Percentiles rank a stretch among this genome's conserved stretches.
These are phyloP conservation scores for Hippoglossus stenolepis DNA, from an alignment of 2,113 vertebrate genomes.

Conservation along the genomic window DNA sequence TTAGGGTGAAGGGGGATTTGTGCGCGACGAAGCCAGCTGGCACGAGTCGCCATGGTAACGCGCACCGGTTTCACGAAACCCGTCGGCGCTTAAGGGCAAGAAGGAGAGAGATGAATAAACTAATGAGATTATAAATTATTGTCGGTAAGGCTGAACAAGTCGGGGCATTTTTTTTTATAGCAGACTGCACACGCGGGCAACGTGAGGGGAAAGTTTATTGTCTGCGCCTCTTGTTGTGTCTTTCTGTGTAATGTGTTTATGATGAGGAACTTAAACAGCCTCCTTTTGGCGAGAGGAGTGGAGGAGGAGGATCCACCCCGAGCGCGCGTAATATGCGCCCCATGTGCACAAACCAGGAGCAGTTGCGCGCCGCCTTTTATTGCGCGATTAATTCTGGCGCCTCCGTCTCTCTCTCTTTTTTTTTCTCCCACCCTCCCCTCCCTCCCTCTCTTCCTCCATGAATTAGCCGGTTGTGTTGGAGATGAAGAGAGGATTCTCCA, in stretches of 20 bases:
- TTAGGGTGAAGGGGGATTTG: not conserved
- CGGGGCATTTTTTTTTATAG: slow-evolving; percentile 32
- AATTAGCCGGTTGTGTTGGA: slow-evolving; percentile 74
- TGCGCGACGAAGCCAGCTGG: slow-evolving; percentile 71
- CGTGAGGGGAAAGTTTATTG: slow-evolving; percentile 73
- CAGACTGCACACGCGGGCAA: slow-evolving; percentile 52
- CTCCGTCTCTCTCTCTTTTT: not conserved
- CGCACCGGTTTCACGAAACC: slow-evolving; percentile 72
- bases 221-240: slow-evolving; percentile 45
- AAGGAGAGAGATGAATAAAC: slow-evolving; percentile 72
- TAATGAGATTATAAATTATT: slow-evolving; percentile 78
- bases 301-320: slow-evolving; percentile 20
- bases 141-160: slow-evolving; percentile 68
- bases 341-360: slow-evolving; percentile 37
- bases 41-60: slow-evolving; percentile 79
- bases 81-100: slow-evolving; percentile 73
- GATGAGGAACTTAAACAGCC: slow-evolving; percentile 20
- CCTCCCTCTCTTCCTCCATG: slow-evolving; percentile 22
- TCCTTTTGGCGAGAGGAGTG: not conserved
- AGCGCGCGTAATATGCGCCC: slow-evolving; percentile 26
- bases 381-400: slow-evolving; percentile 60
- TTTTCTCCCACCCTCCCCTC: not conserved
- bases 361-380: slow-evolving; percentile 49
- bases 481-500: slow-evolving; percentile 72
- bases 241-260: slow-evolving; percentile 47